Evolutionary conservation across 2,797 vertebrate genomes (phyloP).

Genomic region (Poecilia gillii): DNA sequence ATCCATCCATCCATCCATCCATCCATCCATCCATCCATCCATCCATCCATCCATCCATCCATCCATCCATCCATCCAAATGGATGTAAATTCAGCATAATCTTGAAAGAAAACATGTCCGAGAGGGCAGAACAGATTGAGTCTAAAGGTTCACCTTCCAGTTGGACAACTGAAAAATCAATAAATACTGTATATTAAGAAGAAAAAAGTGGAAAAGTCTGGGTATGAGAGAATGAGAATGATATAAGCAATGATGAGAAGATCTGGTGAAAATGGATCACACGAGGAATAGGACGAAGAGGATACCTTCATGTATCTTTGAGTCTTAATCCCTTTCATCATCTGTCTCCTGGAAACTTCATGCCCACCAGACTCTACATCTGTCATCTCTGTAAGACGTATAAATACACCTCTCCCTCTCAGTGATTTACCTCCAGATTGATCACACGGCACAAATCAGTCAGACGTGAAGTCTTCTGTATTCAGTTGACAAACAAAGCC

Average conservation of each 20-base stretch:
- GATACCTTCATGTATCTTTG: background rate
- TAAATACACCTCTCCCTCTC: background rate
- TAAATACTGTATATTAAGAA: too few relatives aligned
- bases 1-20: background rate
- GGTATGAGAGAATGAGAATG: background rate
- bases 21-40: background rate
- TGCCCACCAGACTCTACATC: slow-evolving; percentile 25
- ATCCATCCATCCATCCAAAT: background rate
- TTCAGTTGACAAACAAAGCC: slow-evolving; percentile 17
- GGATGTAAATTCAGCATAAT: background rate
- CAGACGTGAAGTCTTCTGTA: slow-evolving; percentile 52
- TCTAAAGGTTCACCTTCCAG: background rate
- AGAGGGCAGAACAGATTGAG: background rate
- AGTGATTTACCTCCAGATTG: slow-evolving; percentile 30
- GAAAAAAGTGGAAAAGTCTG: background rate
- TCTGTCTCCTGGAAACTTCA: slow-evolving; percentile 20
- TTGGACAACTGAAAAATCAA: background rate
- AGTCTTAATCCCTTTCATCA: slow-evolving; percentile 14
- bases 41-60: background rate
- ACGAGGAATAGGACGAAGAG: background rate
- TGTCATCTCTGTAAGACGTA: slow-evolving; percentile 36
- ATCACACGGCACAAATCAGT: slow-evolving; percentile 38
- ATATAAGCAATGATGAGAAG: background rate
- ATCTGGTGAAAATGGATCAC: slow-evolving; percentile 8
- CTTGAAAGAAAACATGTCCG: background rate